Base-by-base conservation (phyloP, 2,888 invertebrate genomes). In the Eulithis testata region DNA sequence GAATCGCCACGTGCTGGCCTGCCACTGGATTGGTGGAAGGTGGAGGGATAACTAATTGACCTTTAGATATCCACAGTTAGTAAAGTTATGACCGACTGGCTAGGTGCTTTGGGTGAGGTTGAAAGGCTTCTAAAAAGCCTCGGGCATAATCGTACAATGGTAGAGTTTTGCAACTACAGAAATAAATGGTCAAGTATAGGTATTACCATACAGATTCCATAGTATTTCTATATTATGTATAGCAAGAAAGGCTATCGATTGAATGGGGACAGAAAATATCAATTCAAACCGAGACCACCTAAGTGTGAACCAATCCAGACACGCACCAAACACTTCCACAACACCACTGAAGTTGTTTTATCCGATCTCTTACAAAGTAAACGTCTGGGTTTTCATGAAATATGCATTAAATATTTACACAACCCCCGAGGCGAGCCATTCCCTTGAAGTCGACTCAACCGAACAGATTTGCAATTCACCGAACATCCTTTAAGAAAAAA, bases 361-460 rank as follows among this genome's bases (percentile, higher is more conserved):
- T 83, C 80, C 80, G 85, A 87, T 89, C 83, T 87, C 81, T 87
- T 88, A 84, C 87, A 89, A 87, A 88, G 88, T 84, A 89, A 90
- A 88, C 82, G 85, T 81, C 81, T 81, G 82, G 82, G 75, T 82
- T 77, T 79, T 86, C 87, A 90, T 92, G 91, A 91, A 92, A 91
- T 91, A 91, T 91, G 89, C 90, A 91, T 92, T 88, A 88, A 91
- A 91, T 92, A 91, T 91, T 91, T 91, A 89, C 90, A 82, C 87
- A 66, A 89, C 88, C 84, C 86, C 79, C 84, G 78, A 70, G 82
- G 82, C 83, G 73, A 82, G 83, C 82, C 83, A 84, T 85, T 88
- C 85, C 85, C 89, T 88, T 89, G 87, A 86, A 90, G 89, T 87
- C 85, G 85, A 84, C 83, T 88, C 86, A 87, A 85, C 81, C 83